Percentiles rank a stretch among this genome's conserved stretches.
Conservation (phyloP, 2,888 invertebrate genomes). For the Chironomus tentans region DNA sequence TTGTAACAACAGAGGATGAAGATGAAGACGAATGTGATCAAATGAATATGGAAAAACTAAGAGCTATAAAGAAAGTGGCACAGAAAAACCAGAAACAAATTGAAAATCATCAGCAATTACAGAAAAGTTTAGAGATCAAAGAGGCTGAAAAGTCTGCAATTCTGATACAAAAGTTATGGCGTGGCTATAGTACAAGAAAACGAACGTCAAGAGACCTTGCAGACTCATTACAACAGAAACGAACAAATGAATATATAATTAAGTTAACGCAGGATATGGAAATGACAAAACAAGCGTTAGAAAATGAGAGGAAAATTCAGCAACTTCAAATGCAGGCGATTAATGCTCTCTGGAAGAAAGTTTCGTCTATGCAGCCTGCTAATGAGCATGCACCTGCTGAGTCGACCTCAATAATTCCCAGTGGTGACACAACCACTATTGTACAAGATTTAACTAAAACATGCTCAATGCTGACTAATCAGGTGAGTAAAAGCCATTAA, state of each 20-base stretch:
- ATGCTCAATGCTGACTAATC: conserved; percentile 61
- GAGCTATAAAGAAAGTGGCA: conserved; percentile 54
- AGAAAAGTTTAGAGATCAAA: conserved; percentile 31
- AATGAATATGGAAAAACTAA: conserved; percentile 57
- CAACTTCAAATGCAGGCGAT: conserved; percentile 76
- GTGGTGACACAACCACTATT: conserved; percentile 45
- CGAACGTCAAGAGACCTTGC: conserved; percentile 43
- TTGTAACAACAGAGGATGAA: conserved; percentile 6
- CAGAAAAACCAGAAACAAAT: conserved; percentile 39
- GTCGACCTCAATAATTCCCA: conserved; percentile 28
- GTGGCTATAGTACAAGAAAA: conserved; percentile 72
- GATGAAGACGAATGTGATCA: conserved; percentile 53
- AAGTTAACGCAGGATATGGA: conserved; percentile 76
- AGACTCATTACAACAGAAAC: conserved; percentile 62
- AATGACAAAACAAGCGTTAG: conserved; percentile 71
- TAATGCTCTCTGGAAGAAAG: conserved; percentile 81
- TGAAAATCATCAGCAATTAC: conserved; percentile 34
- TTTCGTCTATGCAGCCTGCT: conserved; percentile 52
- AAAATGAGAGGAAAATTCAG: conserved; percentile 76
- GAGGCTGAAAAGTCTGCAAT: conserved; percentile 52
- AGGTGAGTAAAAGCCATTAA: conserved; percentile 44
- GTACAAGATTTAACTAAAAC: conserved; percentile 67
- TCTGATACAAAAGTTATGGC: conserved; percentile 78
- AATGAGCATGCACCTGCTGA: conserved; percentile 28
- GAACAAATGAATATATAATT: conserved; percentile 78